Evolutionary conservation across 2,113 vertebrate species (phyloP).

Genomic region (Silurus meridionalis): DNA sequence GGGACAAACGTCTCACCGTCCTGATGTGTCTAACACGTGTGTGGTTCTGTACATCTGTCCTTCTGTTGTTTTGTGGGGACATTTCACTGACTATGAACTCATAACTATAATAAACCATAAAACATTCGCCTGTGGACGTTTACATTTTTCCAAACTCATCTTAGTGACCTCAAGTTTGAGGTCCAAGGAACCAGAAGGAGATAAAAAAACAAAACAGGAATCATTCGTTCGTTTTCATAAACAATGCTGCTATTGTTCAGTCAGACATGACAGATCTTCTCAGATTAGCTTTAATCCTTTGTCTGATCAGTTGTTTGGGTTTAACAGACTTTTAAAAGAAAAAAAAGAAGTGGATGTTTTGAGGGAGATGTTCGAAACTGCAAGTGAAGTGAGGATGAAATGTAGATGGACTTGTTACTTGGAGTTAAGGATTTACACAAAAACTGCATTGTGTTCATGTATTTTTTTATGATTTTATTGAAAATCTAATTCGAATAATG

Average conservation of each 20-base stretch:
- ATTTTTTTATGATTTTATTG: too few species aligned
- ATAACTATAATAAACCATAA: neutral
- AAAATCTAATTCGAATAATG: too few species aligned
- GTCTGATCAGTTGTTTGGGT: slow-evolving; percentile 32
- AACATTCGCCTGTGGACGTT: neutral
- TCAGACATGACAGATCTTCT: neutral
- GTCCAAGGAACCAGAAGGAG: too few species aligned
- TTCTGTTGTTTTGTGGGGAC: neutral
- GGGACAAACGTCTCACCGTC: neutral
- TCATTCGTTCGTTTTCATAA: neutral
- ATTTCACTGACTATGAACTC: neutral
- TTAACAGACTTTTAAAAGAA: neutral
- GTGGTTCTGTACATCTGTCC: neutral
- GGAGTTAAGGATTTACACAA: neutral
- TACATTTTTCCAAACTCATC: neutral
- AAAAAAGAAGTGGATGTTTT: too few species aligned
- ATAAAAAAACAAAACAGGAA: too few species aligned
- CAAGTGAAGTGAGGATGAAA: neutral
- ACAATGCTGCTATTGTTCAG: neutral
- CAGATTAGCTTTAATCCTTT: slow-evolving; percentile 6
- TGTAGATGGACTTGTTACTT: neutral
- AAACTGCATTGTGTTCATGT: neutral
- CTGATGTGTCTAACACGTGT: neutral
- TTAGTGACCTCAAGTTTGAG: neutral
- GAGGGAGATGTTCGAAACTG: too few species aligned